Conservation (phyloP, 2,797 vertebrate genomes). For the Petrocephalus sullivani region DNA sequence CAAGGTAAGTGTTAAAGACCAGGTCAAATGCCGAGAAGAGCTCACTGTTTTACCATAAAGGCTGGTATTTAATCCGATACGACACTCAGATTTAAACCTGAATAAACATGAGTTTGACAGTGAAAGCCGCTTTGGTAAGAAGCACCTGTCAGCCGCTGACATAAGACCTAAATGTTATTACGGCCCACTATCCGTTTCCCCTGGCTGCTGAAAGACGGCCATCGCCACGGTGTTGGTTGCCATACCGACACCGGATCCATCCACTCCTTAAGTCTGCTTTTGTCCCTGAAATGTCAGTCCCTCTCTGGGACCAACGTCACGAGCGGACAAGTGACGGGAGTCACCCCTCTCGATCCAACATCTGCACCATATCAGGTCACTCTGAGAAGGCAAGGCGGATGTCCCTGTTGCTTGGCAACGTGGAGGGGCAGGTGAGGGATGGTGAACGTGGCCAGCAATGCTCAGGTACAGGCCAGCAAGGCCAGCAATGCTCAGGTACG, state of each 20-base stretch:
- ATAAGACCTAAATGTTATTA: not conserved
- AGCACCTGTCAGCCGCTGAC: not conserved
- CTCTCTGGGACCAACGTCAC: not conserved
- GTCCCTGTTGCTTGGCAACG: not conserved
- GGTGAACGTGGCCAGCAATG: not conserved
- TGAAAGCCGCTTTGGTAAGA: constrained; percentile 2
- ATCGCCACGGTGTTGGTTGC: not conserved
- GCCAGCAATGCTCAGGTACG: too few species aligned
- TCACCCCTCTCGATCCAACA: not conserved
- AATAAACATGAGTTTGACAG: not conserved
- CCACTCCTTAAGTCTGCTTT: not conserved
- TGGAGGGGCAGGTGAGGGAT: not conserved
- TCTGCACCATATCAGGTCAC: not conserved
- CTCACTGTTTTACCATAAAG: not conserved
- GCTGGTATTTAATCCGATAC: not conserved
- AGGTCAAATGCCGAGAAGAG: not conserved
- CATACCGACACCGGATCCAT: not conserved
- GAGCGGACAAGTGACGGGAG: not conserved
- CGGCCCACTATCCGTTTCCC: not conserved
- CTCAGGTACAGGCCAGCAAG: not conserved
- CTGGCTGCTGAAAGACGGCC: not conserved
- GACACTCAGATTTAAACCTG: not conserved
- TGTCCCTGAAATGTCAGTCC: constrained; percentile 23
- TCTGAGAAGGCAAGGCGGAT: not conserved
- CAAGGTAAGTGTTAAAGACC: not conserved